Base-by-base conservation (phyloP, 1,140 invertebrate species). In the Heterodera schachtii region DNA sequence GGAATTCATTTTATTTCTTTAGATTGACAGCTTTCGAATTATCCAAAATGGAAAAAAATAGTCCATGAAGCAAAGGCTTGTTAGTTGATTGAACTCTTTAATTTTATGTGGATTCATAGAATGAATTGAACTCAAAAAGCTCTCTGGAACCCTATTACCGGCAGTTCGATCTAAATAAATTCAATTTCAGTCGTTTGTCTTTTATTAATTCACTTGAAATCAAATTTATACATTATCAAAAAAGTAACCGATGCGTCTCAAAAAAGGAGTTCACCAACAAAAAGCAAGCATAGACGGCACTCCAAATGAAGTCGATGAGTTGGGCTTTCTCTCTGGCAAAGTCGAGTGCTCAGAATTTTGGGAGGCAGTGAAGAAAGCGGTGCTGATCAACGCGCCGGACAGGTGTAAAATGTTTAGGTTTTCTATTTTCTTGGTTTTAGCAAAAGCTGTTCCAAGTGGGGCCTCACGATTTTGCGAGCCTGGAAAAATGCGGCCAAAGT, bases 401-500 rank as follows among this genome's bases (percentile, higher is more conserved):
- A 78, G 57, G 80, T 81, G 70, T 19, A 0, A 3, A 2, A 52
- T n/a, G 52, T 1, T 19, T 21, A 11, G 43, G 47, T 43, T 44
- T 3, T 16, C 70, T 57, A 70, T 11, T 13, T 9, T 79, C 3
- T 44, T 64, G 8, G 41, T 11, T 60, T 81, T 60, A 82, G 81
- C 43, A 71, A 60, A 69, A 49, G n/a, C 31, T 82, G 81, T 21
- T 16, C 69, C 8, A 21, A 49, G 46, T 80, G 76, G 81, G 81
- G 81, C 3, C 57, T 13, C 21, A 44, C 49, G 41, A 82, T 82
- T 70, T 67, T 82, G 31, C 64, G 73, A 11, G 80, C 81, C 3
- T 82, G 81, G 81, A 82, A 82, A 47, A 73, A 46, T 43, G 81
- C 75, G 71, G 69, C 81, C 43, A 74, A 82, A 3, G 43, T 73